phyloP scores from a whole-genome alignment of 2,113 vertebrate genomes.

The Caracal caracal region DNA sequence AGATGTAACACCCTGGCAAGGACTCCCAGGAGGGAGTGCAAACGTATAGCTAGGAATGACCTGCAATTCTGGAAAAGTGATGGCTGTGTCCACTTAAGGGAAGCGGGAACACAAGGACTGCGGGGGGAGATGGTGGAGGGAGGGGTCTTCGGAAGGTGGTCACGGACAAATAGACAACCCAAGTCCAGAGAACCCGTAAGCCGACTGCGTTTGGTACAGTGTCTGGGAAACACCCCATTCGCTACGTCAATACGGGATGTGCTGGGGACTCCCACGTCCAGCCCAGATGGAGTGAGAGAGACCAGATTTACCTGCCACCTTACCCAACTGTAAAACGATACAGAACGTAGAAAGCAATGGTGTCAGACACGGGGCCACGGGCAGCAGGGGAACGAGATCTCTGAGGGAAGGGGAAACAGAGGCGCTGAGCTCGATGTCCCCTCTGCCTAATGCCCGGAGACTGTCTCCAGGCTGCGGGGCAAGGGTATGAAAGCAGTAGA shows the following conservation, averaged over 20 bases:
- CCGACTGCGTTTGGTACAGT: fast-evolving
- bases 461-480: neutral
- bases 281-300: no score
- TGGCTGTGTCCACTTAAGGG: neutral
- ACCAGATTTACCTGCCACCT: neutral
- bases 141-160: neutral
- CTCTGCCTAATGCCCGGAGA: fast-evolving
- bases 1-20: neutral
- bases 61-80: neutral
- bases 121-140: neutral
- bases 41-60: neutral
- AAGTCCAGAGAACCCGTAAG: neutral
- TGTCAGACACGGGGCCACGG: neutral
- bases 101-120: neutral
- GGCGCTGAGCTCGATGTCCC: fast-evolving
- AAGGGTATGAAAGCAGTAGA: neutral
- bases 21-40: fast-evolving
- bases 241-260: fast-evolving
- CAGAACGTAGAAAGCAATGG: neutral
- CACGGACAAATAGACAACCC: fast-evolving
- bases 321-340: neutral
- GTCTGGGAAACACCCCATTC: neutral
- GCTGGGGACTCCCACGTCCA: neutral
- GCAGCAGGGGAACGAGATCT: neutral
- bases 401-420: neutral